A percentile compares a stretch with the other conserved stretches of the same genome.
Evolutionary conservation across 1,140 invertebrate species (phyloP).

Genomic region (Proales similis): DNA sequence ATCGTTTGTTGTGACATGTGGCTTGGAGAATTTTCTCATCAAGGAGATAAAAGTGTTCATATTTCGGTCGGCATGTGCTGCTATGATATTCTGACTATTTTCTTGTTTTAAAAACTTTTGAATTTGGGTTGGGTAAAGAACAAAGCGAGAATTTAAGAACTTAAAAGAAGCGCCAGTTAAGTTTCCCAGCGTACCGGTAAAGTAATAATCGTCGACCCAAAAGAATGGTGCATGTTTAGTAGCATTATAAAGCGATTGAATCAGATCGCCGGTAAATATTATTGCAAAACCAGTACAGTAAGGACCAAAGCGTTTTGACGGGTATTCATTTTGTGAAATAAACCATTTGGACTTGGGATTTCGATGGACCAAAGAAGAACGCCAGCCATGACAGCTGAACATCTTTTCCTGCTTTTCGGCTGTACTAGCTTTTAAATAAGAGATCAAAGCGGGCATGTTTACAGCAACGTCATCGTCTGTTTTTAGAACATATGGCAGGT

Average conservation of each 20-base stretch:
- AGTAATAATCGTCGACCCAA: conserved; percentile 40
- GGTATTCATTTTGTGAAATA: not conserved
- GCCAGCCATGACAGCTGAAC: not conserved
- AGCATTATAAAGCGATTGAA: not conserved
- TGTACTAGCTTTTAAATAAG: too few relatives aligned
- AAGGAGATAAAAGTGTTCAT: too few relatives aligned
- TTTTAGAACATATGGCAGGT: conserved; percentile 37
- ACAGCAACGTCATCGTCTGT: conserved; percentile 40
- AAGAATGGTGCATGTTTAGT: conserved; percentile 36
- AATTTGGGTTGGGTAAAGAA: too few relatives aligned
- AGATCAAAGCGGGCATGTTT: too few relatives aligned
- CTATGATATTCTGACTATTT: too few relatives aligned
- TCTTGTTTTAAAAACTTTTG: too few relatives aligned
- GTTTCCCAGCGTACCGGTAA: conserved; percentile 39
- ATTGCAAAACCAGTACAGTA: not conserved
- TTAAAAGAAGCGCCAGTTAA: too few relatives aligned
- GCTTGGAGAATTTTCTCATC: too few relatives aligned
- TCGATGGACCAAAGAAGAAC: not conserved
- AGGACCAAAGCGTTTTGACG: not conserved
- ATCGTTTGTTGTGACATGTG: too few relatives aligned
- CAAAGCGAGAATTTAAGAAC: too few relatives aligned
- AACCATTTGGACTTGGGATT: not conserved
- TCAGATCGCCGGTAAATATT: not conserved
- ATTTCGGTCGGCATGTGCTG: too few relatives aligned
- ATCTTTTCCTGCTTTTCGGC: too few relatives aligned